These are phyloP conservation scores for Lochmaea crataegi DNA, from an alignment of 2,888 invertebrate genomes.

Conservation along the genomic window DNA sequence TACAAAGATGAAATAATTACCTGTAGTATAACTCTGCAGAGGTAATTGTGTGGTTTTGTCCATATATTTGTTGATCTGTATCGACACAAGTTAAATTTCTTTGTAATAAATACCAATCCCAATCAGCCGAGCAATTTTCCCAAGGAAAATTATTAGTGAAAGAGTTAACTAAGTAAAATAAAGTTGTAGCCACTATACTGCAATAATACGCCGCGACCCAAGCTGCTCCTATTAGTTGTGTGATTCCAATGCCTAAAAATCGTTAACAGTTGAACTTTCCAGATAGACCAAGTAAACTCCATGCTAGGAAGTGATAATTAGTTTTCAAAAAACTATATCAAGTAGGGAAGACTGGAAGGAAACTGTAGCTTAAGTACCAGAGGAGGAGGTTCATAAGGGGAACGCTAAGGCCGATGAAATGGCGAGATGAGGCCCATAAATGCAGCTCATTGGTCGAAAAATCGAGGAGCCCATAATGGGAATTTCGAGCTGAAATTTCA, in stretches of 20 bases:
- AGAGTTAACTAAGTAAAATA: constrained; percentile 80
- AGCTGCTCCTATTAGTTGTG: constrained; percentile 72
- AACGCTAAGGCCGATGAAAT: too few species aligned
- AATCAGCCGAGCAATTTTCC: constrained; percentile 74
- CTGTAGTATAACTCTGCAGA: constrained; percentile 69
- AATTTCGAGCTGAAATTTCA: too few species aligned
- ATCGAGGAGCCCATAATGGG: too few species aligned
- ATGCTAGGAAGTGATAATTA: too few species aligned
- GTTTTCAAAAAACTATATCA: too few species aligned
- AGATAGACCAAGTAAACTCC: not conserved
- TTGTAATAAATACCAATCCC: constrained; percentile 61
- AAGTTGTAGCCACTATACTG: constrained; percentile 77
- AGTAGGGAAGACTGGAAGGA: too few species aligned
- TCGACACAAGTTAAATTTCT: constrained; percentile 53
- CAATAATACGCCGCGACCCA: constrained; percentile 83
- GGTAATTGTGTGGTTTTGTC: constrained; percentile 51
- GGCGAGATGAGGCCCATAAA: too few species aligned
- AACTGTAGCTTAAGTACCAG: too few species aligned
- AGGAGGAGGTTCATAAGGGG: too few species aligned
- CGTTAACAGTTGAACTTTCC: not conserved
- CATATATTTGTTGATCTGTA: not conserved
- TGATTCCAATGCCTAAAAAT: constrained; percentile 74
- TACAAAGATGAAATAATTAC: constrained; percentile 57
- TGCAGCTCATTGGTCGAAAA: too few species aligned
- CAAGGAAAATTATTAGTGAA: constrained; percentile 79